phyloP scores from a whole-genome alignment of 2,888 invertebrate species.

The Parascotia fuliginaria region DNA sequence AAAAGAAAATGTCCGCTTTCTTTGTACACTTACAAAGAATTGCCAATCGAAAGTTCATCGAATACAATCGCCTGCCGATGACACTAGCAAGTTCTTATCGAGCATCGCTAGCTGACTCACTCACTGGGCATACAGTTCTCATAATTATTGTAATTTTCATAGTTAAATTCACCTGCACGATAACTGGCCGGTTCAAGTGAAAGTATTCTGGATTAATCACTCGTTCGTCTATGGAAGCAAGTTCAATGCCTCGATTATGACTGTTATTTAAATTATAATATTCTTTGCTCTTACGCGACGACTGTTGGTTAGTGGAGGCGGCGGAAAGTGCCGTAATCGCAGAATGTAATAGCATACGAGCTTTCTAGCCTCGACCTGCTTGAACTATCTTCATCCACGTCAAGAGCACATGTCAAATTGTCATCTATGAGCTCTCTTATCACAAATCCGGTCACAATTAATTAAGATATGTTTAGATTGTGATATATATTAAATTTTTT shows the following conservation, averaged over 20 bases:
- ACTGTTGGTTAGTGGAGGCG: slow-evolving; percentile 59
- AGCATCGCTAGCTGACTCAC: slow-evolving; percentile 75
- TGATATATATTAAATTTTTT: slow-evolving; percentile 45
- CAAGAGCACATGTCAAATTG: slow-evolving; percentile 49
- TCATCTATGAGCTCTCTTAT: slow-evolving; percentile 43
- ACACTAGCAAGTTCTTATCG: slow-evolving; percentile 71
- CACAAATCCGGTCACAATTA: slow-evolving; percentile 57
- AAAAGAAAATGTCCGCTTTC: slow-evolving; percentile 75
- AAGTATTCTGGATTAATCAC: slow-evolving; percentile 82
- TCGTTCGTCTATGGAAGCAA: slow-evolving; percentile 69
- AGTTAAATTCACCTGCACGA: slow-evolving; percentile 69
- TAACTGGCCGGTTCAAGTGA: slow-evolving; percentile 71
- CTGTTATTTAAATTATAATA: slow-evolving; percentile 76
- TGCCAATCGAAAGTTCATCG: slow-evolving; percentile 74
- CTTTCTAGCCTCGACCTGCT: slow-evolving; percentile 37
- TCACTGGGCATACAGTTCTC: slow-evolving; percentile 75
- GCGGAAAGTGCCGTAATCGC: slow-evolving; percentile 58
- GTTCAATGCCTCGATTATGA: slow-evolving; percentile 84
- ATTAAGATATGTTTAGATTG: slow-evolving; percentile 49
- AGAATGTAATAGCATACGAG: slow-evolving; percentile 38
- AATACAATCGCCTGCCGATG: slow-evolving; percentile 69
- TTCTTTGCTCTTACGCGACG: slow-evolving; percentile 66
- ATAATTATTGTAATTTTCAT: slow-evolving; percentile 80
- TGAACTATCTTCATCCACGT: slow-evolving; percentile 34
- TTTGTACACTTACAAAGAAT: slow-evolving; percentile 62